Percentiles rank a stretch among this genome's conserved stretches.
phyloP scores from a whole-genome alignment of 2,888 invertebrate species.

The Phyto melanocephala region DNA sequence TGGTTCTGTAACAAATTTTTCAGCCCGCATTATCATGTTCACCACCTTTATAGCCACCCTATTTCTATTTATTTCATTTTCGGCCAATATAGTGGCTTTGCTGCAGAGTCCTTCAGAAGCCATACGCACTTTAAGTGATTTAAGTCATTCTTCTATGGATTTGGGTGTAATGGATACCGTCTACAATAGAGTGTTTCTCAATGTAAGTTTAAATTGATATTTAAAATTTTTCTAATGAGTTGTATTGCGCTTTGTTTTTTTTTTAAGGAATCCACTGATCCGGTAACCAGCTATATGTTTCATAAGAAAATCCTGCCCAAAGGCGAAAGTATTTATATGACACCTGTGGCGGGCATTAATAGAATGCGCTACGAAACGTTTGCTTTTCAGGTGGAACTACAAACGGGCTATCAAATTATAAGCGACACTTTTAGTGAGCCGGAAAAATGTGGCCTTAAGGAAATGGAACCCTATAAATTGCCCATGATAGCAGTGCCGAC shows the following conservation, averaged over 20 bases:
- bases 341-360: slow-evolving; percentile 80
- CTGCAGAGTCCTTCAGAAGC: slow-evolving; percentile 83
- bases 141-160: slow-evolving; percentile 80
- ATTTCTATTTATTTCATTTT: slow-evolving; percentile 83
- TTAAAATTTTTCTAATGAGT: too few relatives aligned
- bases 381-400: slow-evolving; percentile 82
- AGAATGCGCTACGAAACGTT: slow-evolving; percentile 81
- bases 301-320: slow-evolving; percentile 81
- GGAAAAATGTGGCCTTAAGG: slow-evolving; percentile 83
- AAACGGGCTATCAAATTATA: slow-evolving; percentile 82
- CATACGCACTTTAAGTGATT: slow-evolving; percentile 80
- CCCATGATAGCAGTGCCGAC: slow-evolving; percentile 81
- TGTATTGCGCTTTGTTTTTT: too few relatives aligned
- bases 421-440: slow-evolving; percentile 82
- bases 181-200: slow-evolving; percentile 82
- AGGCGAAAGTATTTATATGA: slow-evolving; percentile 80
- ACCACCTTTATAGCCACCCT: slow-evolving; percentile 81
- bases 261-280: slow-evolving; percentile 80
- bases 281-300: slow-evolving; percentile 80
- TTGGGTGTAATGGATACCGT: slow-evolving; percentile 82
- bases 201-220: slow-evolving; percentile 72
- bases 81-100: slow-evolving; percentile 83
- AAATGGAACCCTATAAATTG: slow-evolving; percentile 81
- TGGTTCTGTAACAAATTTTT: slow-evolving; percentile 79
- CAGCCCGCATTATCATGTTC: slow-evolving; percentile 81